A percentile compares a stretch with the other conserved stretches of the same genome.
Evolutionary conservation across 2,113 vertebrate genomes (phyloP).

Genomic region (Bos taurus): DNA sequence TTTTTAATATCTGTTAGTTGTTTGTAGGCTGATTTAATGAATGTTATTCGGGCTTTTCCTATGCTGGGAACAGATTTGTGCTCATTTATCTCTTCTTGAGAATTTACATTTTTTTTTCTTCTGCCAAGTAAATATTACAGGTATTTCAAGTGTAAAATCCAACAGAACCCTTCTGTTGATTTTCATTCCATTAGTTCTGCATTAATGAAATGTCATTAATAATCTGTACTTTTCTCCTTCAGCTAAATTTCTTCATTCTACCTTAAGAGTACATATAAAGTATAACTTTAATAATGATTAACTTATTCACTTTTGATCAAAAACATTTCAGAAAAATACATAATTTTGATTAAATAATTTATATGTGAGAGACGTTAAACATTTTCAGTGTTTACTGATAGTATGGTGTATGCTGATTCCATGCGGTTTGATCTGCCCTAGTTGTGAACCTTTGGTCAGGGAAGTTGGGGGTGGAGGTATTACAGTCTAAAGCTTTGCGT

Average conservation of each 20-base stretch:
- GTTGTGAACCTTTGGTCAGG: neutral
- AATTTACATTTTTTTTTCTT: neutral
- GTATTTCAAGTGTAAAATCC: neutral
- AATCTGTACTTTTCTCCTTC: neutral
- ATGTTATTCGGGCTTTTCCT: neutral
- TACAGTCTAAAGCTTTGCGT: neutral
- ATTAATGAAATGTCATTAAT: neutral
- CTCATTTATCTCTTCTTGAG: neutral
- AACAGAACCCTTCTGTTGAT: neutral
- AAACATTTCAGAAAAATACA: neutral
- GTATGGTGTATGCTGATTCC: neutral
- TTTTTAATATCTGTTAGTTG: neutral
- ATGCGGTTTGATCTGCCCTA: neutral
- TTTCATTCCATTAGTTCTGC: neutral
- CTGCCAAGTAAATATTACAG: neutral
- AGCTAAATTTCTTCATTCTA: neutral
- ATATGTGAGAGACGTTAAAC: neutral
- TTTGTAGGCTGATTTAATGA: neutral
- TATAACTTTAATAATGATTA: neutral
- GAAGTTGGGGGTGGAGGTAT: neutral
- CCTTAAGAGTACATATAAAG: neutral
- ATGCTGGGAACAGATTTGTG: neutral
- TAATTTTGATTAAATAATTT: neutral
- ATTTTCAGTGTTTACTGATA: neutral
- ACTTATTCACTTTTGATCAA: neutral